Base-by-base conservation (phyloP, 2,113 vertebrate species). In the Cryptotis parvus region DNA sequence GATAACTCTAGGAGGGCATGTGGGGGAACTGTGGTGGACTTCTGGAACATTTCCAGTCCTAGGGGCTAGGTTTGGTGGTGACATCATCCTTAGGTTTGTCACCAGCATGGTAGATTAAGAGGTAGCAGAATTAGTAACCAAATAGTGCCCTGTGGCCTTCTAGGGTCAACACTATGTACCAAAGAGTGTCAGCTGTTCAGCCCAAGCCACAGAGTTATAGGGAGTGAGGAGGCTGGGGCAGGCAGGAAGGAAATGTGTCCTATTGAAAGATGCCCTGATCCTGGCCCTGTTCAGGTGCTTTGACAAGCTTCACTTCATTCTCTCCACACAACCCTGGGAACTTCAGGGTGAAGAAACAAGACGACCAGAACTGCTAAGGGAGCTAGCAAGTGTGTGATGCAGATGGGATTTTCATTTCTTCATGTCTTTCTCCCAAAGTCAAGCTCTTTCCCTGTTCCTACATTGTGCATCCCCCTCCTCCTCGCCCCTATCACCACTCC, bases 391-490 rank as follows among this genome's bases (percentile, higher is more conserved):
- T 3, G 1, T 2, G 5, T 0, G 29, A 9, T 37, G 24, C 52
- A 86, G 29, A n/a, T 0, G 9, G 68, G n/a, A 7, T 29, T 58
- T n/a, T 43, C n/a, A n/a, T 6, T 29, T 26, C 0, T 2, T 12
- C 65, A 18, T 9, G 8, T 33, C 72, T 58, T 20, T 39, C 39
- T 77, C 65, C n/a, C 49, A 33, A n/a, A n/a, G 78, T 31, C 26
- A 35, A 22, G 45, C 31, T 37, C 75, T 74, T 20, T 45, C 41
- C 11, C 11, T 6, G 15, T 4, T 4, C 3, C 79, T 20, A 0
- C 18, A 3, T 0, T 1, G 33, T 29, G 33, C 22, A 0, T 12
- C 33, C 1, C 15, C 18, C 20, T 0, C 55, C 20, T 6, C 55
- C 15, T 58, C 55, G 6, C 55, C 20, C 20, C 55, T 58, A 16